These are phyloP conservation scores for Orius insidiosus DNA, from an alignment of 1,140 invertebrate species.

Conservation along the genomic window DNA sequence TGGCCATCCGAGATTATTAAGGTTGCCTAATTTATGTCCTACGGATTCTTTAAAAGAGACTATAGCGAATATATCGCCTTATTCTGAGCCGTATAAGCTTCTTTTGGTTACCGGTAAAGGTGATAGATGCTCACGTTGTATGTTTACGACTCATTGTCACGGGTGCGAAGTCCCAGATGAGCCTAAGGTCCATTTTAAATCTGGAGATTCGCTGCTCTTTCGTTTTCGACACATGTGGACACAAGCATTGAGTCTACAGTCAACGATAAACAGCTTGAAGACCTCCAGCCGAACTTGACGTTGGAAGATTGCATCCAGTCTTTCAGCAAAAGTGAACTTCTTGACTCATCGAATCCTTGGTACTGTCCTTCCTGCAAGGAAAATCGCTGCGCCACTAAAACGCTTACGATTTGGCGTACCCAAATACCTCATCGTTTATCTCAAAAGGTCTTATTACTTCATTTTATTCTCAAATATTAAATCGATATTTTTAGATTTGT, in stretches of 20 bases:
- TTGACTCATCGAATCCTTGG: constrained; percentile 55
- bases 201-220: constrained; percentile 41
- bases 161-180: constrained; percentile 38
- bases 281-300: constrained; percentile 33
- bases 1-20: constrained; percentile 38
- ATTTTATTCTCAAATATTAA: not conserved
- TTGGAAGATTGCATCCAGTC: constrained; percentile 48
- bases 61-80: constrained; percentile 32
- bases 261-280: constrained; percentile 4
- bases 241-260: constrained; percentile 21
- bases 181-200: constrained; percentile 33
- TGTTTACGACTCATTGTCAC: constrained; percentile 37
- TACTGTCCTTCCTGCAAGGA: constrained; percentile 46
- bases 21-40: constrained; percentile 36
- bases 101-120: constrained; percentile 35
- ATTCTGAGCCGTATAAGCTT: constrained; percentile 29
- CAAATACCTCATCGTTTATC: constrained; percentile 50
- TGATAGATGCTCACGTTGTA: constrained; percentile 42
- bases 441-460: constrained; percentile 41
- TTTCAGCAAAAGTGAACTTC: constrained; percentile 49
- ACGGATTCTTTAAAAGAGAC: constrained; percentile 32
- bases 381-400: constrained; percentile 52
- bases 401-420: constrained; percentile 50
- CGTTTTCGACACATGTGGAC: constrained; percentile 24
- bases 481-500: constrained; percentile 37